These are phyloP conservation scores for Peromyscus maniculatus DNA, from an alignment of 2,113 vertebrate species.

Conservation along the genomic window DNA sequence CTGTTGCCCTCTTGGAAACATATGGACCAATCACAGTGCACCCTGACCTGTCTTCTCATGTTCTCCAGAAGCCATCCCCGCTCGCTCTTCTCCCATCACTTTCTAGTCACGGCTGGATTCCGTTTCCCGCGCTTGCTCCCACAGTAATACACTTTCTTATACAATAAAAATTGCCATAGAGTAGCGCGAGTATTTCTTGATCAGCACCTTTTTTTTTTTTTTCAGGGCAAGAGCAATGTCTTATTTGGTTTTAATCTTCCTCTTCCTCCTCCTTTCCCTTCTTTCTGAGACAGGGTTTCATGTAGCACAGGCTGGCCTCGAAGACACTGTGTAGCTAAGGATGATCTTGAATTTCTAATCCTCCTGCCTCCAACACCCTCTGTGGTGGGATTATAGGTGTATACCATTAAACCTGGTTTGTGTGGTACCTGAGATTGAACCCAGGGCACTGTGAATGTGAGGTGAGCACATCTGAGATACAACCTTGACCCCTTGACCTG, in stretches of 20 bases:
- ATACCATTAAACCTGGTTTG: not conserved
- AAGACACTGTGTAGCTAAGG: not conserved
- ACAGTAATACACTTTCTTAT: not conserved
- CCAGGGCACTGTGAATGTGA: not conserved
- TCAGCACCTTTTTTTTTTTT: not conserved
- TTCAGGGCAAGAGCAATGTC: not conserved
- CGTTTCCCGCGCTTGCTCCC: not conserved
- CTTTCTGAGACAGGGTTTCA: not conserved
- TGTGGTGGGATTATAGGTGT: no score
- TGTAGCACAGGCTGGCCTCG: not conserved
- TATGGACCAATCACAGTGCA: fast-evolving
- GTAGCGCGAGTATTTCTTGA: not conserved
- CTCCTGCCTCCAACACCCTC: not conserved
- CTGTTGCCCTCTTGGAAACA: no score
- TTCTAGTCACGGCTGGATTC: not conserved
- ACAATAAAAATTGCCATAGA: not conserved
- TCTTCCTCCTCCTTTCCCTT: not conserved
- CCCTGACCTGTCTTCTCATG: no score
- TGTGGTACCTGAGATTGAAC: not conserved
- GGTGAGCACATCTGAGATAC: not conserved
- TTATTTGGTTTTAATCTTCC: not conserved
- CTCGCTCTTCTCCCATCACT: not conserved
- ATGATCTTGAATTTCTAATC: not conserved
- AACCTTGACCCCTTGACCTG: not conserved
- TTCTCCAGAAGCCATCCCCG: not conserved